These are phyloP conservation scores for Acanthoscelides obtectus DNA, from an alignment of 2,888 invertebrate species.

Conservation along the genomic window DNA sequence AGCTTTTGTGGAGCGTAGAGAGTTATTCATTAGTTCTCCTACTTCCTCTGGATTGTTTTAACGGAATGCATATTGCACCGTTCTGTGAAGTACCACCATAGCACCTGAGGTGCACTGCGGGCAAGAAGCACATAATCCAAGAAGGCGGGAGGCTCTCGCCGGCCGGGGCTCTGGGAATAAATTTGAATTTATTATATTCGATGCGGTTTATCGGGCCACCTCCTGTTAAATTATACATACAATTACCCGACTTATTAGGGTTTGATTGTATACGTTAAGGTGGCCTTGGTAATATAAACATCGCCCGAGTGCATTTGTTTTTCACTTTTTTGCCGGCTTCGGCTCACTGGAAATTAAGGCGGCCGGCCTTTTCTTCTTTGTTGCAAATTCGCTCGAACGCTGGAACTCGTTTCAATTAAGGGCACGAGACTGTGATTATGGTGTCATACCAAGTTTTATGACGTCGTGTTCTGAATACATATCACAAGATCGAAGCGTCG, in stretches of 20 bases:
- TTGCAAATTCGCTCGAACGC: background rate
- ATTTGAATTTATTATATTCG: slow-evolving; percentile 44
- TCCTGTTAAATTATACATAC: slow-evolving; percentile 43
- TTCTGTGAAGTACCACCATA: background rate
- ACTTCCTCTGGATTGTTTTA: no score
- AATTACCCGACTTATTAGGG: slow-evolving; percentile 41
- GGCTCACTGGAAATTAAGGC: background rate
- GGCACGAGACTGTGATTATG: background rate
- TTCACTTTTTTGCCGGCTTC: background rate
- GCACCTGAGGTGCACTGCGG: background rate
- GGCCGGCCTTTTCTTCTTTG: background rate
- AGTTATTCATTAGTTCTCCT: no score
- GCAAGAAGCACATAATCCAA: background rate
- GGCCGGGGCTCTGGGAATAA: slow-evolving; percentile 34
- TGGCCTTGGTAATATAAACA: slow-evolving; percentile 33
- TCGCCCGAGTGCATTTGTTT: slow-evolving; percentile 18
- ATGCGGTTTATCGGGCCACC: slow-evolving; percentile 43
- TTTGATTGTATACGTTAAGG: slow-evolving; percentile 32
- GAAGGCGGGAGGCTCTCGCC: slow-evolving; percentile 11
- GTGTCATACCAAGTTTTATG: background rate
- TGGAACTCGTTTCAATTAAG: background rate
- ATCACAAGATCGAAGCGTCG: background rate
- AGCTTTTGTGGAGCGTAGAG: no score
- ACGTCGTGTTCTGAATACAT: background rate
- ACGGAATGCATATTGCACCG: no score